phyloP scores from a whole-genome alignment of 2,888 invertebrate genomes.

The Andrena camellia region DNA sequence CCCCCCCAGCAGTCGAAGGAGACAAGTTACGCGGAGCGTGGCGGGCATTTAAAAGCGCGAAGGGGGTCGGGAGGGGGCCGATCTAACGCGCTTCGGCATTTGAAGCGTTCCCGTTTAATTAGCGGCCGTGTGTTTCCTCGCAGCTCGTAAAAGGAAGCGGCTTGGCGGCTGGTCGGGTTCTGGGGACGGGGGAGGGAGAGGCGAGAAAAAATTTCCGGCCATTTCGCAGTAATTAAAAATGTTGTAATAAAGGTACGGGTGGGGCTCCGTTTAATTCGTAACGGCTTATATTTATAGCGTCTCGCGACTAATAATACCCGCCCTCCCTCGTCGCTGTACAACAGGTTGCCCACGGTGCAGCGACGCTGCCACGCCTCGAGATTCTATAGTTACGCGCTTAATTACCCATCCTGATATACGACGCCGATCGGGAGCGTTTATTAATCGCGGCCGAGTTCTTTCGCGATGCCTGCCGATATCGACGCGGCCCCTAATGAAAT shows the following conservation, averaged over 20 bases:
- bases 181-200: slow-evolving; percentile 7
- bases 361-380: slow-evolving; percentile 78
- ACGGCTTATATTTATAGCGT: slow-evolving; percentile 68
- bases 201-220: slow-evolving; percentile 78
- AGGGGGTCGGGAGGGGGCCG: slow-evolving; percentile 2
- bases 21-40: neutral
- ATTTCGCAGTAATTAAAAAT: slow-evolving; percentile 82
- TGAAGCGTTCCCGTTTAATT: slow-evolving; percentile 78
- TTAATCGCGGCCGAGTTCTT: slow-evolving; percentile 59
- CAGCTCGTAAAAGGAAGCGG: slow-evolving; percentile 73
- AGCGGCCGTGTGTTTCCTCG: slow-evolving; percentile 70
- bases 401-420: slow-evolving; percentile 82
- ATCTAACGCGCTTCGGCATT: slow-evolving; percentile 66
- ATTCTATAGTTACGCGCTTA: slow-evolving; percentile 84
- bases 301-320: slow-evolving; percentile 62
- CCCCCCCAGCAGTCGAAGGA: neutral
- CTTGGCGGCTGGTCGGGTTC: slow-evolving; percentile 12
- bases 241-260: slow-evolving; percentile 77
- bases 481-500: slow-evolving; percentile 47
- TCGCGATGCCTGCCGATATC: slow-evolving; percentile 34
- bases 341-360: slow-evolving; percentile 56
- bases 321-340: slow-evolving; percentile 58
- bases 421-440: slow-evolving; percentile 62
- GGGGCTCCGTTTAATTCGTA: slow-evolving; percentile 76
- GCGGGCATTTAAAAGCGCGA: slow-evolving; percentile 38